These are phyloP conservation scores for Anguilla pacifica DNA, from an alignment of 2,797 vertebrate genomes.

Conservation along the genomic window DNA sequence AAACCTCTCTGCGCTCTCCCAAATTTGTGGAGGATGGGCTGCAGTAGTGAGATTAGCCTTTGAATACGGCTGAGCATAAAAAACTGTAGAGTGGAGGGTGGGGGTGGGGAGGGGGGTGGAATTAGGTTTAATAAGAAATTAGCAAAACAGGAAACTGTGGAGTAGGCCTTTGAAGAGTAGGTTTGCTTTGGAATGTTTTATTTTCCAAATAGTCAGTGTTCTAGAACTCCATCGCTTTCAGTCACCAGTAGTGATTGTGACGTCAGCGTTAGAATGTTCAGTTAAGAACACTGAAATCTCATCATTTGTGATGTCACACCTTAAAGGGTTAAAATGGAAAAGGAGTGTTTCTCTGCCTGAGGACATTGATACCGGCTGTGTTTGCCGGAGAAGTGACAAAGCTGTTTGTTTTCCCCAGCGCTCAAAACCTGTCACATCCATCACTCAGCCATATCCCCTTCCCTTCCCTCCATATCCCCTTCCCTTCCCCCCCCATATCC, in stretches of 20 bases:
- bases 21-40: not conserved
- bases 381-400: not conserved
- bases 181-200: too few relatives aligned
- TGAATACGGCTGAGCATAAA: not conserved
- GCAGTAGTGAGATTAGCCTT: not conserved
- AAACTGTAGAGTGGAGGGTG: not conserved
- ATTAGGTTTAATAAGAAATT: not conserved
- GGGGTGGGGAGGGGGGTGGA: too few relatives aligned
- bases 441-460: not conserved
- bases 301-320: too few relatives aligned
- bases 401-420: not conserved
- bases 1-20: not conserved
- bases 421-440: not conserved
- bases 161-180: too few relatives aligned
- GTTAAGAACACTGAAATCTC: too few relatives aligned
- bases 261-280: too few relatives aligned
- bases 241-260: too few relatives aligned
- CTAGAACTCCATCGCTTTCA: too few relatives aligned
- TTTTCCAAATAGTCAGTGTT: too few relatives aligned
- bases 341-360: not conserved
- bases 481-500: too few relatives aligned
- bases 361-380: not conserved
- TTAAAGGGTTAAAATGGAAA: not conserved
- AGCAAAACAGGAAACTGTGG: not conserved
- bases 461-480: not conserved